Evolutionary conservation across 2,888 invertebrate species (phyloP).

Genomic region (Hoplodrina blanda): DNA sequence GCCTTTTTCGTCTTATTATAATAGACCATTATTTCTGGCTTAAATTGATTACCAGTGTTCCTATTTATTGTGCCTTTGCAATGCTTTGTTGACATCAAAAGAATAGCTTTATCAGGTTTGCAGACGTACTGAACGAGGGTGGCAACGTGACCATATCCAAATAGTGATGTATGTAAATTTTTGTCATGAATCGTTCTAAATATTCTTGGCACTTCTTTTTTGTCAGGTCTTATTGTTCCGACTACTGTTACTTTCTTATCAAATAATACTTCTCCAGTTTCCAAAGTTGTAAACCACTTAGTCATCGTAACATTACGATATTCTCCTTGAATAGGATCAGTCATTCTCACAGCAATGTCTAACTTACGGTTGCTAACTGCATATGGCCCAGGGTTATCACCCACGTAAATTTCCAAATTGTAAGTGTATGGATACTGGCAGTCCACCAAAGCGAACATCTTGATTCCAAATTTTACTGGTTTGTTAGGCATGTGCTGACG

Average conservation of each 20-base stretch:
- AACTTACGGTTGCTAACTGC: constrained; percentile 30
- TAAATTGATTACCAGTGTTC: constrained; percentile 13
- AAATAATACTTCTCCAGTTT: constrained; percentile 38
- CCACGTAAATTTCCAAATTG: constrained; percentile 51
- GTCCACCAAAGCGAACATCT: constrained; percentile 49
- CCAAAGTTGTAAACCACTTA: constrained; percentile 46
- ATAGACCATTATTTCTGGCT: constrained; percentile 38
- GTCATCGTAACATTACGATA: constrained; percentile 49
- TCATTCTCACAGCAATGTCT: constrained; percentile 46
- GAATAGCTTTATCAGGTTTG: constrained; percentile 37
- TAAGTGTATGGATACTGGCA: constrained; percentile 53
- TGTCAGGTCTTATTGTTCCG: constrained; percentile 39
- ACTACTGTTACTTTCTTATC: constrained; percentile 41
- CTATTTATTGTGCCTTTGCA: constrained; percentile 27
- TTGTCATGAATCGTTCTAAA: constrained; percentile 38
- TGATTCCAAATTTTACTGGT: constrained; percentile 34
- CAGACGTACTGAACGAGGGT: constrained; percentile 46
- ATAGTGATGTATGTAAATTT: constrained; percentile 30
- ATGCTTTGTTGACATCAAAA: constrained; percentile 44
- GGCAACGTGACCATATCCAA: constrained; percentile 38
- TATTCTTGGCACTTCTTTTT: constrained; percentile 47
- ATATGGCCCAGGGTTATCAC: constrained; percentile 49
- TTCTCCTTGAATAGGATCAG: constrained; percentile 52
- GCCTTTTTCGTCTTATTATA: constrained; percentile 48
- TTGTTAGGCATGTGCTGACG: constrained; percentile 49